Evolutionary conservation across 2,113 vertebrate genomes (phyloP).

Genomic region (Myrmecophaga tridactyla): DNA sequence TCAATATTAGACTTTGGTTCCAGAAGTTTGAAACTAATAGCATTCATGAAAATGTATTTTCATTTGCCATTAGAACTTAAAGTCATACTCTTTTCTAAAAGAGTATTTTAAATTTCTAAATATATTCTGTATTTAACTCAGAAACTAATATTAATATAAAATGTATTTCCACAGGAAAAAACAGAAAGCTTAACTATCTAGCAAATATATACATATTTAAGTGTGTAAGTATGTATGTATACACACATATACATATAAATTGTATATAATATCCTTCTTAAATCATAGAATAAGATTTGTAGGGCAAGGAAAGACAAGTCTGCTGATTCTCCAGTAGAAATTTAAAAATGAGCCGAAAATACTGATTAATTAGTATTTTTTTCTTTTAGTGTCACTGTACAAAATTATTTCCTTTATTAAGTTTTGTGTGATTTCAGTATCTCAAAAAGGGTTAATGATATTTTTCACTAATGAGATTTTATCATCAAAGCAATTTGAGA

Average conservation of each 20-base stretch:
- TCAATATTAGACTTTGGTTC: background rate
- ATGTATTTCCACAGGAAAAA: background rate
- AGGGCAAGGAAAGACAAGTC: background rate
- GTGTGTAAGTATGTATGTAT: no score
- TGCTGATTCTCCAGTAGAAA: background rate
- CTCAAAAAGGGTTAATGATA: background rate
- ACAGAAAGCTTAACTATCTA: background rate
- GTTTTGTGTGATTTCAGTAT: background rate
- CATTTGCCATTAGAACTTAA: background rate
- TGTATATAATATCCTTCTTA: background rate
- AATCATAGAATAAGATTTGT: background rate
- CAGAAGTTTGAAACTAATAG: background rate
- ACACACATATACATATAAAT: no score
- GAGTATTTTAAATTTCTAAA: background rate
- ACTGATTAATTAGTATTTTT: background rate
- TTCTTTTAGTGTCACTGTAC: background rate
- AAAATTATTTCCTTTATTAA: background rate
- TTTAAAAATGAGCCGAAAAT: background rate
- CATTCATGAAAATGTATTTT: background rate
- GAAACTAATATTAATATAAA: background rate
- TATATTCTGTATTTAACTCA: background rate
- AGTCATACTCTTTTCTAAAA: background rate
- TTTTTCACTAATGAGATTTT: background rate
- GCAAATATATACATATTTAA: background rate
- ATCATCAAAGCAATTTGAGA: background rate